Base-by-base conservation (phyloP, 1,140 invertebrate genomes). In the Schlechtendalia chinensis region DNA sequence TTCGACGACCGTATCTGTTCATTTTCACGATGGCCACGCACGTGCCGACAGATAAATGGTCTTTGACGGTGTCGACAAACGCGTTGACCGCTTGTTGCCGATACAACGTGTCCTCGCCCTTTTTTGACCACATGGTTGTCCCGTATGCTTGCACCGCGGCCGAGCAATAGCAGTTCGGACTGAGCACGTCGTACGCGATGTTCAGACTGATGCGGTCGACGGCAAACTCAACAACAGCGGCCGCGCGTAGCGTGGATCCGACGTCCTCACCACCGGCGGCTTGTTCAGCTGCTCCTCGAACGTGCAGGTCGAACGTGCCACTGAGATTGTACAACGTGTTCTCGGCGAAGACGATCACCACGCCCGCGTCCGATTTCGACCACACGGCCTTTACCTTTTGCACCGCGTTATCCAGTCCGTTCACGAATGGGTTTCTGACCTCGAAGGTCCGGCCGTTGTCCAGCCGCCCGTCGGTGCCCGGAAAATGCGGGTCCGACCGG, bases 401-500 rank as follows among this genome's bases (percentile, higher is more conserved):
- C 24, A 71, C 6, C n/a, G 22, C 22, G 4, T 12, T 71, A 8
- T 71, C 14, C 67, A 71, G 67, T 1, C 67, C 67, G 22, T 45
- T 22, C 10, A 50, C 24, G 6, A 71, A 71, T 1, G 19, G 11
- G 45, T 50, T 22, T n/a, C 22, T 50, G 50, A 72, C 4, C 17
- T 12, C 3, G 24, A 72, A 72, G 22, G 4, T 11, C 11, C 6
- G 24, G 0, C 69, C 69, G 10, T 72, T 16, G 14, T 53, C 27
- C 50, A 72, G 50, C 16, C 50, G n/a, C 5, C 45, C 67, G 12
- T 19, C 5, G 24, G 47, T 5, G 39, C 17, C 17, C 27, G 69
- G 47, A 6, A 72, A 72, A 17, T 72, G 69, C 16, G 69, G 16
- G 47, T 72, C 69, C 22, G 69, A 72, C 16, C 50, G 27, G 17